Evolutionary conservation across 2,888 invertebrate species (phyloP).

Genomic region (Torymus aiolomorphi): DNA sequence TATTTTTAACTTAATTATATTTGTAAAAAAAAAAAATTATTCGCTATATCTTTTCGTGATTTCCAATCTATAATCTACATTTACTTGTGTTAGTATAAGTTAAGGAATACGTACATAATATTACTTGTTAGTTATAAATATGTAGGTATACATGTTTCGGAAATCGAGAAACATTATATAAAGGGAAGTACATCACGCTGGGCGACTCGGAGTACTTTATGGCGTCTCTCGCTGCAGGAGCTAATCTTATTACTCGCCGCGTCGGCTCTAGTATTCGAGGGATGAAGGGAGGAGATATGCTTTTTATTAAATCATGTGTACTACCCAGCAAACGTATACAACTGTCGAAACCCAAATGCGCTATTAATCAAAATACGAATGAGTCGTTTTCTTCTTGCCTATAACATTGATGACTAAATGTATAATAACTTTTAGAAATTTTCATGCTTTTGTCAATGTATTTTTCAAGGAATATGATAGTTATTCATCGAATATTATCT

Average conservation of each 20-base stretch:
- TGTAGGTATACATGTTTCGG: background rate
- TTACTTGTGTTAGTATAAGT: background rate
- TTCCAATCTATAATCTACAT: background rate
- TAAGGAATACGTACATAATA: background rate
- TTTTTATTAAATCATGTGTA: conserved; percentile 73
- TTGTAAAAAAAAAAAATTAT: no score
- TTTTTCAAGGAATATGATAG: no score
- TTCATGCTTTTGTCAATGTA: no score
- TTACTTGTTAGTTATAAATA: no score
- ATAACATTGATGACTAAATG: no score
- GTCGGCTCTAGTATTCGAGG: conserved; percentile 29
- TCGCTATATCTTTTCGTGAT: no score
- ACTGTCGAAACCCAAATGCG: conserved; percentile 52
- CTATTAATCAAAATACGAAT: conserved; percentile 33
- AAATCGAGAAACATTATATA: conserved; percentile 41
- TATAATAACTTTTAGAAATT: no score
- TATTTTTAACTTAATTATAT: no score
- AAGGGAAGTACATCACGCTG: conserved; percentile 58
- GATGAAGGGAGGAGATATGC: conserved; percentile 60
- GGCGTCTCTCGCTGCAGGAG: conserved; percentile 71
- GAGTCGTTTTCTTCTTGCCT: no score
- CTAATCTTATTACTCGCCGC: conserved; percentile 73
- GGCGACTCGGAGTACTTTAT: conserved; percentile 68
- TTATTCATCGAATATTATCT: no score
- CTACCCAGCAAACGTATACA: no score